Evolutionary conservation across 2,888 invertebrate genomes (phyloP).

Genomic region (Cheilosia scutellata): DNA sequence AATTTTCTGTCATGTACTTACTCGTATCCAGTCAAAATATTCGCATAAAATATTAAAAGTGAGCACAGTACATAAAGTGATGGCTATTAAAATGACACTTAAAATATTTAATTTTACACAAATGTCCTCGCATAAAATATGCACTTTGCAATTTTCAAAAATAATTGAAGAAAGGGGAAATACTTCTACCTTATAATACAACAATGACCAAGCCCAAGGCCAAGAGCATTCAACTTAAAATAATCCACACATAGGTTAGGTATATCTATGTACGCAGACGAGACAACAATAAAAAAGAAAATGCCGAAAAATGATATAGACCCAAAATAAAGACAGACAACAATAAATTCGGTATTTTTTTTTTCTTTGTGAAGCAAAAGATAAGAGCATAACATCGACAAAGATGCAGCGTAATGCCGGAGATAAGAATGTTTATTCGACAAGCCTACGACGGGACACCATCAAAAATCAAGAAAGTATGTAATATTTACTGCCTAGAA

Average conservation of each 20-base stretch:
- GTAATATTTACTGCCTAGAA: too few species aligned
- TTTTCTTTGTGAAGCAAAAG: background rate
- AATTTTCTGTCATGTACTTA: too few species aligned
- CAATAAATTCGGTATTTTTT: background rate
- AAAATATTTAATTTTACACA: too few species aligned
- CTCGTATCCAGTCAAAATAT: too few species aligned
- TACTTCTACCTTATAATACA: background rate
- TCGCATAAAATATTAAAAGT: too few species aligned
- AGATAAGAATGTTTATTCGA: conserved; percentile 6
- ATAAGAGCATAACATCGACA: background rate
- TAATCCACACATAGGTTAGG: background rate
- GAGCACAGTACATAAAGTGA: too few species aligned
- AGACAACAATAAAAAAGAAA: background rate
- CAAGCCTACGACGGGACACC: background rate
- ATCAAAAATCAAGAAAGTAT: background rate
- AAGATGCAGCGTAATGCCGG: conserved; percentile 3
- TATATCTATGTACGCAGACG: background rate
- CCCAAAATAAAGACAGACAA: background rate
- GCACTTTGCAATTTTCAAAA: conserved; percentile 23
- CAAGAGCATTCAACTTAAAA: conserved; percentile 36
- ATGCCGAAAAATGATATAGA: conserved; percentile 25
- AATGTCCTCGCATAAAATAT: background rate
- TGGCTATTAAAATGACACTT: too few species aligned
- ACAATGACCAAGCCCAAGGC: conserved; percentile 31
- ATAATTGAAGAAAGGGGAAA: conserved; percentile 1